These are phyloP conservation scores for Mixornis gularis DNA, from an alignment of 2,113 vertebrate species.

Conservation along the genomic window DNA sequence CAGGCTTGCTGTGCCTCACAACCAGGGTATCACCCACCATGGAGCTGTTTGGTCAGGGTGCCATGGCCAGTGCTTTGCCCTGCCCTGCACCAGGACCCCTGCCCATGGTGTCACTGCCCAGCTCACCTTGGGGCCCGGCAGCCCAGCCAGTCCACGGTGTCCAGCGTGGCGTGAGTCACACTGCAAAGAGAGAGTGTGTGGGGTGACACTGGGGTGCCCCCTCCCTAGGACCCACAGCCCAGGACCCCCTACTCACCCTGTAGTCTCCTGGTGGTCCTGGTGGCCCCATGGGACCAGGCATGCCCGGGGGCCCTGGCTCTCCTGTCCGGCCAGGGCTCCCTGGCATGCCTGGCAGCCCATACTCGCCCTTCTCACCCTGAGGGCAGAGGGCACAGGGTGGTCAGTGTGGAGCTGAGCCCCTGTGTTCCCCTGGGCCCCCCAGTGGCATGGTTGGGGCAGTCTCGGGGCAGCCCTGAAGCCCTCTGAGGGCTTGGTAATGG, in stretches of 20 bases:
- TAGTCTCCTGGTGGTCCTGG: neutral
- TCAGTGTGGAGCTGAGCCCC: neutral
- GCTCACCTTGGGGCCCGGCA: constrained; percentile 43
- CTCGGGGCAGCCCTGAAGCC: neutral
- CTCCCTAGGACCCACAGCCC: accelerated
- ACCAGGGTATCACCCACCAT: accelerated
- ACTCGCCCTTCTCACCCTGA: constrained; percentile 52
- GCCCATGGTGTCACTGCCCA: accelerated
- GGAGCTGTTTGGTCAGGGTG: neutral
- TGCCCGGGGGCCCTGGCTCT: neutral
- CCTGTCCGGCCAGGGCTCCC: constrained; percentile 9
- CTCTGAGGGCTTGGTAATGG: neutral
- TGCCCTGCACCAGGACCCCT: accelerated
- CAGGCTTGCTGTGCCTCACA: neutral
- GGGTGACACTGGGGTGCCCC: neutral
- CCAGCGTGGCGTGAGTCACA: neutral
- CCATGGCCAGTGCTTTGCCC: accelerated
- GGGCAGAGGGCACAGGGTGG: neutral
- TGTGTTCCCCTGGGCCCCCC: accelerated
- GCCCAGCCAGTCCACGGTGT: accelerated
- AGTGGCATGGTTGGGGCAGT: neutral
- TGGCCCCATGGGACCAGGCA: constrained; percentile 33
- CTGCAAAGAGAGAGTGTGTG: neutral
- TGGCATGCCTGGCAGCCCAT: neutral
- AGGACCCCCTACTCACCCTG: neutral